These are phyloP conservation scores for Selenia dentaria DNA, from an alignment of 2,888 invertebrate genomes.

Conservation along the genomic window DNA sequence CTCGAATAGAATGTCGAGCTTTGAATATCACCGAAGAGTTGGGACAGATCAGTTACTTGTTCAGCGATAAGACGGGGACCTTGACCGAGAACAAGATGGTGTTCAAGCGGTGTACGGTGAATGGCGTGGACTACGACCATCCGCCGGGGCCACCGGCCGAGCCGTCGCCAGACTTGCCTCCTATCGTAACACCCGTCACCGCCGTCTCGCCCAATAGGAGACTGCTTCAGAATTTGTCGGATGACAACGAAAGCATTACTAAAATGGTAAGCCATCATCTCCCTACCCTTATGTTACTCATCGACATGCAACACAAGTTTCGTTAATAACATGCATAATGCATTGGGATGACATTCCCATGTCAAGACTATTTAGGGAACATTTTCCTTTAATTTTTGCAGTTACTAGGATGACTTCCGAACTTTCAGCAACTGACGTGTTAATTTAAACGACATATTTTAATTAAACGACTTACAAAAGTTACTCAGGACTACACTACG, in stretches of 20 bases:
- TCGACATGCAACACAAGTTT: no score
- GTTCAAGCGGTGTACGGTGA: conserved; percentile 95
- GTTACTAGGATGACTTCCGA: no score
- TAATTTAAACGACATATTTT: no score
- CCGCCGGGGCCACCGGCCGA: conserved; percentile 89
- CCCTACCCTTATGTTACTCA: no score
- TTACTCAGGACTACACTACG: no score
- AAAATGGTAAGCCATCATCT: conserved; percentile 15
- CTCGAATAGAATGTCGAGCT: conserved; percentile 92
- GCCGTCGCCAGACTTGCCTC: conserved; percentile 80
- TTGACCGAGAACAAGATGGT: conserved; percentile 99
- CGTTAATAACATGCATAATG: no score
- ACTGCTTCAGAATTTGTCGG: conserved; percentile 69
- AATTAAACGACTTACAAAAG: no score
- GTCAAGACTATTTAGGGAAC: no score
- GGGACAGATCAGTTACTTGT: conserved; percentile 95
- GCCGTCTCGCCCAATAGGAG: conserved; percentile 72
- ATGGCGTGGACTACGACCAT: conserved; percentile 95
- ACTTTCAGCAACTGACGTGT: no score
- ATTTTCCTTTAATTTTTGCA: no score
- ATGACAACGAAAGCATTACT: conserved; percentile 74
- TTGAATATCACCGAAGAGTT: conserved; percentile 98
- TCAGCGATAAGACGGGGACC: conserved; percentile 99
- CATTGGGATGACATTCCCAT: no score
- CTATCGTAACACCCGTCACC: conserved; percentile 73